Evolutionary conservation across 2,888 invertebrate genomes (phyloP).

Genomic region (Tetropium fuscum): DNA sequence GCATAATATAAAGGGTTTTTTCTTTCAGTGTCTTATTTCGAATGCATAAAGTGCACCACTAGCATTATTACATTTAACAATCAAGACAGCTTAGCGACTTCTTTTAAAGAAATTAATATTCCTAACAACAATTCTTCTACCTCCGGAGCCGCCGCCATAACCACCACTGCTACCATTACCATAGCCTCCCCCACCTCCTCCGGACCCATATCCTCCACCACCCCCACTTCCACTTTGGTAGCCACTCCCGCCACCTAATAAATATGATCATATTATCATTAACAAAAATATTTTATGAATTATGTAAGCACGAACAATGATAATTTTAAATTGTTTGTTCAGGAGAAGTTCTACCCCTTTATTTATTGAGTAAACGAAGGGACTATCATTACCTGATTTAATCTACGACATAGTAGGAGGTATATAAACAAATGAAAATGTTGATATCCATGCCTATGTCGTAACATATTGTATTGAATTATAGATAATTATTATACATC

Average conservation of each 20-base stretch:
- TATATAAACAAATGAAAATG: constrained; percentile 42
- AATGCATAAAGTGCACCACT: not conserved
- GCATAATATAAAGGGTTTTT: constrained; percentile 3
- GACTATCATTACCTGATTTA: constrained; percentile 61
- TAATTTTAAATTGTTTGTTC: constrained; percentile 47
- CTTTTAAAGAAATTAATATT: not conserved
- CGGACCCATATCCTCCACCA: constrained; percentile 37
- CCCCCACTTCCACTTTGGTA: constrained; percentile 47
- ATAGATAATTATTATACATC: too few relatives aligned
- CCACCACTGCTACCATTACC: constrained; percentile 62
- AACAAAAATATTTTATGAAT: not conserved
- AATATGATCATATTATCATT: not conserved
- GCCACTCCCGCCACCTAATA: constrained; percentile 30
- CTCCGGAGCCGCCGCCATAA: not conserved
- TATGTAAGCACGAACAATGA: too few relatives aligned
- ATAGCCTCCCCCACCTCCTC: constrained; percentile 50
- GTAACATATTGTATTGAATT: too few relatives aligned
- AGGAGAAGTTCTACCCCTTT: constrained; percentile 60
- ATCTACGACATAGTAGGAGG: constrained; percentile 63
- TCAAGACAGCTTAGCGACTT: too few relatives aligned
- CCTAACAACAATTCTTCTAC: constrained; percentile 31
- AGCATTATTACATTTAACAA: not conserved
- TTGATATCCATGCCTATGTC: constrained; percentile 63
- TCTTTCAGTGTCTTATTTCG: constrained; percentile 7
- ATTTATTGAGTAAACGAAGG: constrained; percentile 56